Conservation (phyloP, 2,888 invertebrate species). For the Deroplatys truncata region DNA sequence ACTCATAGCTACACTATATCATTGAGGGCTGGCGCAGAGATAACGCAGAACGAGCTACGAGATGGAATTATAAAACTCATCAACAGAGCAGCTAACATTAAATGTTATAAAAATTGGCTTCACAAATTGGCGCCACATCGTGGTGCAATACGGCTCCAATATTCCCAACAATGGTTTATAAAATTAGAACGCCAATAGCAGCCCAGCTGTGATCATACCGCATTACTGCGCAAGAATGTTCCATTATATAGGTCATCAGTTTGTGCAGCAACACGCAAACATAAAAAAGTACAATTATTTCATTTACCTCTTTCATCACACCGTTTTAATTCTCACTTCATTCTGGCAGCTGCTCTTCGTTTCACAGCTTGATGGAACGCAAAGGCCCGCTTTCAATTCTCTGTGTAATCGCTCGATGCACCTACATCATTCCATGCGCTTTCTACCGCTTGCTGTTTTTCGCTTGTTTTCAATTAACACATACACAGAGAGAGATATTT, state of each 20-base stretch:
- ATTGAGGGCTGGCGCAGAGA: too few relatives aligned
- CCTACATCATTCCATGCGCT: not conserved
- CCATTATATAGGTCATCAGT: not conserved
- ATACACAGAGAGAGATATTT: too few relatives aligned
- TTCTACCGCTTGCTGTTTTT: not conserved
- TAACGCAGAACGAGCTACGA: too few relatives aligned
- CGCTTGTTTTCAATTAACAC: too few relatives aligned
- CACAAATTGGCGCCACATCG: too few relatives aligned
- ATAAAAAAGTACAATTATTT: not conserved
- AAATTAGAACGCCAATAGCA: too few relatives aligned
- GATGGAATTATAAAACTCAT: too few relatives aligned
- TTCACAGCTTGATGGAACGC: not conserved
- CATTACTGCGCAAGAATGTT: not conserved
- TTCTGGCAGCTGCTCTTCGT: not conserved
- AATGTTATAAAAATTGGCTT: too few relatives aligned
- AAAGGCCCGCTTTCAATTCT: not conserved
- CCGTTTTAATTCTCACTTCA: not conserved
- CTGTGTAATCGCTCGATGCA: not conserved
- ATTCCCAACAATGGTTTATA: too few relatives aligned
- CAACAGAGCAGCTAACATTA: too few relatives aligned
- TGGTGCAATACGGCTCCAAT: too few relatives aligned
- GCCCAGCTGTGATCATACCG: not conserved
- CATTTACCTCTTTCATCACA: not conserved
- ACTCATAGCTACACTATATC: too few relatives aligned
- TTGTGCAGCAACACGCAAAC: not conserved